Conservation (phyloP, 1,140 invertebrate species). For the Octopus sinensis region DNA sequence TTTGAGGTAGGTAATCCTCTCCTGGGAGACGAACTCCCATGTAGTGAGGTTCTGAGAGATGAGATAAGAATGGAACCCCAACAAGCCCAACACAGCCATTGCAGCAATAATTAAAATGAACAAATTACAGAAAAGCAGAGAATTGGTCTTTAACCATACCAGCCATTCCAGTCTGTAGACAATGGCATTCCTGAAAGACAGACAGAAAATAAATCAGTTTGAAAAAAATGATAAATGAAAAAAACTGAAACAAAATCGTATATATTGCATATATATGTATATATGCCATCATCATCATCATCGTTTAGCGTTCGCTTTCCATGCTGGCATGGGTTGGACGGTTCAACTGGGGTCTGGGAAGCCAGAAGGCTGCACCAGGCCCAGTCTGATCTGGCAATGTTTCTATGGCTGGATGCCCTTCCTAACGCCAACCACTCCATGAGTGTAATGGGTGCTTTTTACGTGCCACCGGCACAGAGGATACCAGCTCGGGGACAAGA, state of each 20-base stretch:
- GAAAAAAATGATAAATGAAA: not conserved
- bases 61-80: conserved; percentile 53
- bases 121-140: conserved; percentile 44
- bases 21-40: conserved; percentile 53
- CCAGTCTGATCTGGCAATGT: too few relatives aligned
- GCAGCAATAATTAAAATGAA: conserved; percentile 43
- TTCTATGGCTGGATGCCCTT: too few relatives aligned
- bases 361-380: too few relatives aligned
- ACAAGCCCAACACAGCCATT: conserved; percentile 40
- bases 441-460: too few relatives aligned
- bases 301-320: too few relatives aligned
- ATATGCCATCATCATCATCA: not conserved
- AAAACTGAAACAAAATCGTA: too few relatives aligned
- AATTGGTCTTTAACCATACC: conserved; percentile 46
- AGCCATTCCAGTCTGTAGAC: conserved; percentile 32
- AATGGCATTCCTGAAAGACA: conserved; percentile 41
- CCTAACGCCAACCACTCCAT: too few relatives aligned
- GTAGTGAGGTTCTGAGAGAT: conserved; percentile 51
- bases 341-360: too few relatives aligned
- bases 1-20: conserved; percentile 55
- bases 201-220: conserved; percentile 12
- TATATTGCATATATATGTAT: conserved; percentile 16
- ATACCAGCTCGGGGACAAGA: too few relatives aligned
- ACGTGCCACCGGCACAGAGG: too few relatives aligned
- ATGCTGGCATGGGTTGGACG: too few relatives aligned